phyloP scores from a whole-genome alignment of 2,113 vertebrate species.

The Calypte anna region DNA sequence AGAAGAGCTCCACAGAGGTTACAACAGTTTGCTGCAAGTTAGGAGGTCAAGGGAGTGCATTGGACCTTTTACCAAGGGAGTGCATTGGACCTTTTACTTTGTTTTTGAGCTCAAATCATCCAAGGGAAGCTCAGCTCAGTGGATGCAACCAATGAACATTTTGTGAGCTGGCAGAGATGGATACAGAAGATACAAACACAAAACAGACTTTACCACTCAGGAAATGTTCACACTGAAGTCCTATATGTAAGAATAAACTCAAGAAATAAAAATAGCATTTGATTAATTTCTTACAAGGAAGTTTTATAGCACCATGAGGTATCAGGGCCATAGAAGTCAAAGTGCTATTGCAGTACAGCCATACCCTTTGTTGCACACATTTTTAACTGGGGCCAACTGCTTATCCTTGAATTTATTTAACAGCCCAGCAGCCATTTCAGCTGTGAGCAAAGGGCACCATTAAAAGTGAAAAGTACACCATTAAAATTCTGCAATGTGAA shows the following conservation, averaged over 20 bases:
- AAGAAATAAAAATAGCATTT: not conserved
- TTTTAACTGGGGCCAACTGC: not conserved
- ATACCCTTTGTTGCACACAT: not conserved
- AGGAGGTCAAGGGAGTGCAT: not conserved
- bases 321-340: not conserved
- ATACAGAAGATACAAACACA: not conserved
- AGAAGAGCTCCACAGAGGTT: not conserved
- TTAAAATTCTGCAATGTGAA: not conserved
- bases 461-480: not conserved
- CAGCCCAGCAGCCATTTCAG: not conserved
- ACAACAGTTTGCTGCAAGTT: not conserved
- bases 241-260: not conserved
- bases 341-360: not conserved
- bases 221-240: not conserved
- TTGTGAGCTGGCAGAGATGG: not conserved
- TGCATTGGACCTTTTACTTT: not conserved
- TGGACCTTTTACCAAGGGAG: not conserved
- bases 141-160: not conserved
- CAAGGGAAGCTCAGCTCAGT: not conserved
- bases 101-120: not conserved
- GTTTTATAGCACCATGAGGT: not conserved
- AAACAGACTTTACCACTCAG: not conserved
- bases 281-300: not conserved
- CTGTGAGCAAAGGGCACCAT: not conserved
- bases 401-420: conserved; percentile 29